Percentiles rank a stretch among this genome's conserved stretches.
Evolutionary conservation across 2,113 vertebrate species (phyloP).

Genomic region (Gobio gobio): DNA sequence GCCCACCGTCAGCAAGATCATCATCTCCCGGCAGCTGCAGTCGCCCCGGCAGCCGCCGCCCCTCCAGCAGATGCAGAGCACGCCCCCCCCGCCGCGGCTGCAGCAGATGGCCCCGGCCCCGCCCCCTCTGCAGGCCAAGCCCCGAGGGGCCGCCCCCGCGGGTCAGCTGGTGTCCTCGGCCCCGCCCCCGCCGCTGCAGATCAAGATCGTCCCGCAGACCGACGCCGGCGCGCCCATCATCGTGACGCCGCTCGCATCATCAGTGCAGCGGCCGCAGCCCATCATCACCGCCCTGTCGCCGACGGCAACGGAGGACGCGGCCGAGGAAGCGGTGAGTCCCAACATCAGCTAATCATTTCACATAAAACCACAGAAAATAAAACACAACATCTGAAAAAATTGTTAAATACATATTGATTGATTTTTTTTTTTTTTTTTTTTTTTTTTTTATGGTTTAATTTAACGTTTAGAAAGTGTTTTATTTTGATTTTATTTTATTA

Average conservation of each 20-base stretch:
- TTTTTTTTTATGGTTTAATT: too few species aligned
- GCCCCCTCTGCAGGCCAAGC: constrained; percentile 78
- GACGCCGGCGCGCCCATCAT: constrained; percentile 61
- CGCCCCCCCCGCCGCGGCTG: constrained; percentile 75
- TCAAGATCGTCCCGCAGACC: constrained; percentile 76
- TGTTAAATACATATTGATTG: too few species aligned
- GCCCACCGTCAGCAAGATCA: constrained; percentile 83
- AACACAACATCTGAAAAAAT: neutral
- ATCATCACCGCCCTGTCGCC: constrained; percentile 39
- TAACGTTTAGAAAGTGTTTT: too few species aligned
- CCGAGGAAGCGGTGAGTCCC: constrained; percentile 71
- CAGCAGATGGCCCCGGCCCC: constrained; percentile 78
- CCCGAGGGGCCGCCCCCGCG: constrained; percentile 62
- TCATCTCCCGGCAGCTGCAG: constrained; percentile 80
- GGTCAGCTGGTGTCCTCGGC: constrained; percentile 61
- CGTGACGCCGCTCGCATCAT: constrained; percentile 47
- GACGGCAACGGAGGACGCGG: constrained; percentile 64
- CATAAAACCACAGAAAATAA: neutral
- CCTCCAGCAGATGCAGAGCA: constrained; percentile 84
- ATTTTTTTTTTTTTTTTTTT: too few species aligned
- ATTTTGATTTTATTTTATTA: too few species aligned
- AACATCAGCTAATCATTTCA: neutral
- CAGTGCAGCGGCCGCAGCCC: constrained; percentile 68
- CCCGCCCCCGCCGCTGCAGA: constrained; percentile 85
- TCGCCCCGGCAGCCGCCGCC: constrained; percentile 85